Evolutionary conservation across 1,140 invertebrate genomes (phyloP).

Genomic region (Leptinotarsa texana): DNA sequence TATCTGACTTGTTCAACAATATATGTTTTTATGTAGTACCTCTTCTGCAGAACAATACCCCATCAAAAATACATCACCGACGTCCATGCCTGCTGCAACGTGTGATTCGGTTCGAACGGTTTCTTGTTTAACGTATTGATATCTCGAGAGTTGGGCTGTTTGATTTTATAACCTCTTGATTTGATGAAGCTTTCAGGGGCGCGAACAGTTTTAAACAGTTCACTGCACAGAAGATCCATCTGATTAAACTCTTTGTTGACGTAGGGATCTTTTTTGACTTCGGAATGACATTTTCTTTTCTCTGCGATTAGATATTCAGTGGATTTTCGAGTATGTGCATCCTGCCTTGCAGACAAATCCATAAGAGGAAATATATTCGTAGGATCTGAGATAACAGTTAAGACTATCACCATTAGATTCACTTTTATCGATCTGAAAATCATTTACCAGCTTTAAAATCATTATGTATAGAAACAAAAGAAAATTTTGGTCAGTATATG

Average conservation of each 20-base stretch:
- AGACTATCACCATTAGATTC: no score
- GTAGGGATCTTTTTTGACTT: constrained; percentile 9
- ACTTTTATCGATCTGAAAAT: no score
- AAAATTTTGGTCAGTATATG: no score
- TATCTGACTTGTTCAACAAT: not conserved
- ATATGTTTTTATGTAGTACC: no score
- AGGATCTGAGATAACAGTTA: no score
- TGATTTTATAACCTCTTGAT: constrained; percentile 37
- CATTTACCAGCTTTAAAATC: no score
- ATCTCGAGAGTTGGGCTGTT: constrained; percentile 35
- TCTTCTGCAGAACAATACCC: not conserved
- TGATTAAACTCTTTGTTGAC: not conserved
- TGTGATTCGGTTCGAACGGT: constrained; percentile 22
- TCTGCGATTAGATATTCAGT: not conserved
- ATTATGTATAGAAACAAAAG: no score
- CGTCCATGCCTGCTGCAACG: constrained; percentile 1
- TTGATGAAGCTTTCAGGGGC: constrained; percentile 17
- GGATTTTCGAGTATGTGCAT: not conserved
- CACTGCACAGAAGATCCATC: not conserved
- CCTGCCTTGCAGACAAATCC: not conserved
- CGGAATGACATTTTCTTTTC: not conserved
- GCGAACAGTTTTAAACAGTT: not conserved
- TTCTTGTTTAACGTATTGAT: constrained; percentile 44
- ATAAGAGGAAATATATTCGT: no score
- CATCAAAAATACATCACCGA: not conserved